Base-by-base conservation (phyloP, 2,797 vertebrate genomes). In the Bufotes viridis region DNA sequence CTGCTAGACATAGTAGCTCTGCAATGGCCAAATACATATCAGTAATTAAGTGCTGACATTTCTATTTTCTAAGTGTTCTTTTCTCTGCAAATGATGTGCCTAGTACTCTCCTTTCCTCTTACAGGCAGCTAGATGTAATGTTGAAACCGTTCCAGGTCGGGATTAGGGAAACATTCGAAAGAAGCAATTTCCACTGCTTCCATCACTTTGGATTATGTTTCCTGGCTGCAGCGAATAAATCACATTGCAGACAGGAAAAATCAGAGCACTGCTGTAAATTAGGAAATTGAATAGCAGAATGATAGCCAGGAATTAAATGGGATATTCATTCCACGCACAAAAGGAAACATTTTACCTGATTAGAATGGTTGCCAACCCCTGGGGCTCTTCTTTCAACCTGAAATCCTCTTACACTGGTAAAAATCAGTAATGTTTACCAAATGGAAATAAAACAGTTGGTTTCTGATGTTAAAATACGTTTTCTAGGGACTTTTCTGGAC, bases 201-300 rank as follows among this genome's bases (percentile, higher is more conserved):
- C 80, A 89, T 89, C 88, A 82, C 84, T 89, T 81, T 82, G 80
- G 84, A 89, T 89, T 89, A 89, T 70, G 74, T 72, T 86, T 86
- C 61, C 84, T 78, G 84, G 79, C 72, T 76, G 51, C 79, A 82
- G 67, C 18, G 18, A 86, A 75, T 69, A 85, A 85, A 84, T 88
- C 53, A 74, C 76, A 84, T 84, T 84, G 76, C 53, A 78, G 81
- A 69, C 78, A 82, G 79, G 78, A 86, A 82, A 85, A 86, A 86
- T 67, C 78, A 76, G 69, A 78, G 70, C 81, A 29, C 84, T 86
- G 80, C 74, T 78, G 61, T 82, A 82, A 82, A 89, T 89, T 86
- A 89, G 72, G 84, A 89, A 89, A 86, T 82, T 82, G 88, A 89
- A 83, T 42, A 67, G 79, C 78, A 70, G 78, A 85, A 86, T 76